Base-by-base conservation (phyloP, 1,140 invertebrate genomes). In the Euura lappo region DNA sequence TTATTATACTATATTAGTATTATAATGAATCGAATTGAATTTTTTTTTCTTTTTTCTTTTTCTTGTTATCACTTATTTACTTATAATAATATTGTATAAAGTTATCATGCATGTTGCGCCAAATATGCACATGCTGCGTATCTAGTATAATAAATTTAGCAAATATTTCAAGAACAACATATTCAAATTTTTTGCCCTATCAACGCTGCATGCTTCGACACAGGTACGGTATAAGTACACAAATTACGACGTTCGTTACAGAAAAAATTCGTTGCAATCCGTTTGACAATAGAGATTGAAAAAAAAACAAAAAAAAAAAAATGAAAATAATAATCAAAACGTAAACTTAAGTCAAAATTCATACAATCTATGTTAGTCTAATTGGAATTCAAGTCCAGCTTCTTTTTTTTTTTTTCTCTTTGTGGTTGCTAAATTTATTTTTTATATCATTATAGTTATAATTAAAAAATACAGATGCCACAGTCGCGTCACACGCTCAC, bases 401-500 rank as follows among this genome's bases (percentile, higher is more conserved):
- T 73, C 68, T 74, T 74, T 74, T 51, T 72, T 13, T 46, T 67
- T 74, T 51, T 70, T 51, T 13, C 68, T 73, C 43, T 74, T 74
- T 77, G 69, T 77, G 76, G 78, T 77, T 76, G 70, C 44, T 78
- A 28, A 28, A 28, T 28, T 28, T 28, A 28, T 28, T 28, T 75
- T 45, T 74, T 82, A 83, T 80, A 79, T 79, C 2, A 68, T 11
- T 82, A 81, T 28, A 80, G 81, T 84, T 85, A 83, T 80, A 84
- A 84, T 80, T 78, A 81, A 87, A 87, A 87, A 84, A 81, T 73
- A 77, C 68, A 81, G 80, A 83, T 80, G 80, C 77, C 84, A 60
- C 51, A 60, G 51, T 60, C 51, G 51, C 51, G 51, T 81, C 80
- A 77, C 70, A 70, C 79, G 83, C 84, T 93, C 93, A 94, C 90